Base-by-base conservation (phyloP, 2,888 invertebrate genomes). In the Dynastes maya region DNA sequence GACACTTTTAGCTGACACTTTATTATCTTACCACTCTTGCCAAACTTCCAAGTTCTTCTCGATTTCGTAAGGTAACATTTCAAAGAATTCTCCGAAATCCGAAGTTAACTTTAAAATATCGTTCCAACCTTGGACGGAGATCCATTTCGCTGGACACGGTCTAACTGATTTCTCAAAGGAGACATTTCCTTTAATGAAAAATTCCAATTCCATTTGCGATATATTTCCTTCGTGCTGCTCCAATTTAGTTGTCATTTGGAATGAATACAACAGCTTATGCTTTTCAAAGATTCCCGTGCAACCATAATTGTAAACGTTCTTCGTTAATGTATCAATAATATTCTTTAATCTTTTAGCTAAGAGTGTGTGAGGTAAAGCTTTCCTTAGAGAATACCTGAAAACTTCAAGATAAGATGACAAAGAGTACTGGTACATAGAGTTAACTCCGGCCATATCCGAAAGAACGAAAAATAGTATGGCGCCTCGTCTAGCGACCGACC, bases 341-440 rank as follows among this genome's bases (percentile, higher is more conserved):
- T 97, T 97, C 58, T 88, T 89, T 67, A 98, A 89, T 8, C 97
- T 92, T 84, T 93, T 94, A 2, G 87, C 84, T 0, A 97, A 88
- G n/a, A 94, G 91, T 1, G 94, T 93, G 86, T 97, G 96, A 0
- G 96, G 96, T 86, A 96, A 90, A 2, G 97, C 94, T 88, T 95
- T 96, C 78, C 93, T 92, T 74, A 98, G 89, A 0, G 97, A 95
- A 86, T 91, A 94, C 0, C 93, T 90, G 85, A 97, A 98, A 1
- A 97, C 95, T 82, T 95, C 95, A 40, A 97, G 90, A 85, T 97
- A 98, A 0, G 96, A 94, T 1, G 92, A 92, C 77, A 98, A 89
- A 0, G 97, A 97, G 88, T 97, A 97, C 85, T 98, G 97, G 86
- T 98, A 98, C 97, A 98, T 98, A 53, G 92, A 89, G 88, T 96